phyloP scores from a whole-genome alignment of 2,797 vertebrate genomes.

The Enteromius trimaculatus region DNA sequence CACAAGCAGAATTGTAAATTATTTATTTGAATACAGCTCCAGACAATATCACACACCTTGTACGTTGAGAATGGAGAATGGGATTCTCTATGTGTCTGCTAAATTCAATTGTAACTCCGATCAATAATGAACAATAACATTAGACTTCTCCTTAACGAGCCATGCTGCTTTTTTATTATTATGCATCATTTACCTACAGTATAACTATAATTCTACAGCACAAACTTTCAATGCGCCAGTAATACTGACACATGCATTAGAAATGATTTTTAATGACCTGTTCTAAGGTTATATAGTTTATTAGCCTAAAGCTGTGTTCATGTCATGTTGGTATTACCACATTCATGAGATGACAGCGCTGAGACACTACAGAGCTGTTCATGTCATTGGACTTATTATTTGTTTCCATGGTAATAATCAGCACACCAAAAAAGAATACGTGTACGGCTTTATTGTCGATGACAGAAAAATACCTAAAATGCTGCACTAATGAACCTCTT shows the following conservation, averaged over 20 bases:
- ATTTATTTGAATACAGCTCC: not conserved
- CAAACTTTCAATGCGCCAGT: not conserved
- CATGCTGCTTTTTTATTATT: not conserved
- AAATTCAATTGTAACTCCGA: too few relatives aligned
- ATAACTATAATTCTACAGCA: not conserved
- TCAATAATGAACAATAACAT: not conserved
- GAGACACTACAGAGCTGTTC: not conserved
- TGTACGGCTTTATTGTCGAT: not conserved
- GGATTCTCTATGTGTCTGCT: too few relatives aligned
- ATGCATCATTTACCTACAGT: not conserved
- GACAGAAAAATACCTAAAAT: not conserved
- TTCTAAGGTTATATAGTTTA: not conserved
- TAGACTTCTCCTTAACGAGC: not conserved
- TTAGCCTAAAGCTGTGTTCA: constrained; percentile 6
- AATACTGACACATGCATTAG: not conserved
- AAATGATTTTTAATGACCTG: not conserved
- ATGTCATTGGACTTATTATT: not conserved
- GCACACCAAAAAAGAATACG: not conserved
- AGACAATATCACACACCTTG: not conserved
- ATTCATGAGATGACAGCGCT: not conserved
- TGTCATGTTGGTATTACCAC: constrained; percentile 4
- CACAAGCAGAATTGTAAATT: not conserved
- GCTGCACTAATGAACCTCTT: not conserved
- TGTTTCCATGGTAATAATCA: constrained; percentile 18
- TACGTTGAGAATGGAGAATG: not conserved